Percentiles rank a stretch among this genome's conserved stretches.
Evolutionary conservation across 2,113 vertebrate genomes (phyloP).

Genomic region (Pseudolaguvia tuberculata): DNA sequence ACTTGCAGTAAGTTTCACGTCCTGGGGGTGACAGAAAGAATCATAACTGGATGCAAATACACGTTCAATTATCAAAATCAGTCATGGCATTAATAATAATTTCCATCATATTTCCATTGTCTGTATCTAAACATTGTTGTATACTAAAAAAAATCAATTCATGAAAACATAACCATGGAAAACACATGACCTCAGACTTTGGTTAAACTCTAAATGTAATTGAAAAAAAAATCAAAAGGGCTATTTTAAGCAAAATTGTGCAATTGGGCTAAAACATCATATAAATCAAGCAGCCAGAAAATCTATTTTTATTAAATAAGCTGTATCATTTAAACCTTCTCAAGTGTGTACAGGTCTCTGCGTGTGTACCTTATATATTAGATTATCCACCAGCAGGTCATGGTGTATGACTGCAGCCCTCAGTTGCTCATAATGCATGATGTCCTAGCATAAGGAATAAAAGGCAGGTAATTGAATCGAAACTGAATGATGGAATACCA

Average conservation of each 20-base stretch:
- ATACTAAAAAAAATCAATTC: conserved; percentile 5
- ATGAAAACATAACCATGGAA: conserved; percentile 13
- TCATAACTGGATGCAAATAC: not conserved
- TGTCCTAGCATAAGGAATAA: conserved; percentile 70
- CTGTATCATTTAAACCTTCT: conserved; percentile 13
- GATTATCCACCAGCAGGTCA: conserved; percentile 90
- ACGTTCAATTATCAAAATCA: not conserved
- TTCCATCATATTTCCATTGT: not conserved
- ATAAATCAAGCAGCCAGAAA: conserved; percentile 31
- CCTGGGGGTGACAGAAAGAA: conserved; percentile 62
- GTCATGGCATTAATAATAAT: not conserved
- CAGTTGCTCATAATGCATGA: conserved; percentile 91
- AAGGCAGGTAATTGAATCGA: conserved; percentile 18
- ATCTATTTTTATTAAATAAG: conserved; percentile 39
- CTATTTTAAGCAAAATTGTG: not conserved
- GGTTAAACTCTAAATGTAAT: conserved; percentile 15
- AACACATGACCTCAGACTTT: not conserved
- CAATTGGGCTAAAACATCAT: conserved; percentile 1
- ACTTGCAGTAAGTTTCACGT: conserved; percentile 96
- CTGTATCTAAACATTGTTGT: not conserved
- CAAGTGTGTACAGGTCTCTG: conserved; percentile 9
- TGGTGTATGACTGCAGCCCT: conserved; percentile 93
- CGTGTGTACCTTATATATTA: conserved; percentile 88
- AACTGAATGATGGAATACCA: conserved; percentile 17
- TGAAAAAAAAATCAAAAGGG: not conserved